Percentiles rank a stretch among this genome's conserved stretches.
Evolutionary conservation across 1,140 invertebrate genomes (phyloP).

Genomic region (Penaeus vannamei): DNA sequence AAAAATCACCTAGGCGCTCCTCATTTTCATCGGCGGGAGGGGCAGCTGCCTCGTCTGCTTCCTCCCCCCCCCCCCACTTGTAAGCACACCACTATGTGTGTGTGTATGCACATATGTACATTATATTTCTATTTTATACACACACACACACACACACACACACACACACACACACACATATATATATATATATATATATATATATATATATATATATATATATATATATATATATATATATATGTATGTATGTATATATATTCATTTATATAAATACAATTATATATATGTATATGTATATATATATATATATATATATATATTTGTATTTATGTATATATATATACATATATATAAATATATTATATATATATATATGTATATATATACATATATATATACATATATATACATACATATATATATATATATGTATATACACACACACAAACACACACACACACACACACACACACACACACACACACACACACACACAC

Average conservation of each 20-base stretch:
- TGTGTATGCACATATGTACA: neutral
- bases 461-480: no score
- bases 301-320: constrained; percentile 3
- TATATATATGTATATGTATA: neutral
- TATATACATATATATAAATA: constrained; percentile 14
- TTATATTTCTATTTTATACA: no score
- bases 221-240: constrained; percentile 26
- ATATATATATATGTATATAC: no score
- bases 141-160: no score
- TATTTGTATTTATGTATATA: neutral
- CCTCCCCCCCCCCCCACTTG: no score
- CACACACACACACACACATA: neutral
- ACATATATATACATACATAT: neutral
- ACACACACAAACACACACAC: no score
- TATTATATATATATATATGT: constrained; percentile 14
- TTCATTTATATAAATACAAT: neutral
- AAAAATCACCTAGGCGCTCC: no score
- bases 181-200: constrained; percentile 23
- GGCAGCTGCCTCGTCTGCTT: no score
- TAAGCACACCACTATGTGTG: no score
- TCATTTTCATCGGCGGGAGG: no score
- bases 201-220: constrained; percentile 32
- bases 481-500: no score
- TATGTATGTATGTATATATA: constrained; percentile 26
- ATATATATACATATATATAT: constrained; percentile 26